Base-by-base conservation (phyloP, 2,888 invertebrate genomes). In the Tenthredo mesomela region DNA sequence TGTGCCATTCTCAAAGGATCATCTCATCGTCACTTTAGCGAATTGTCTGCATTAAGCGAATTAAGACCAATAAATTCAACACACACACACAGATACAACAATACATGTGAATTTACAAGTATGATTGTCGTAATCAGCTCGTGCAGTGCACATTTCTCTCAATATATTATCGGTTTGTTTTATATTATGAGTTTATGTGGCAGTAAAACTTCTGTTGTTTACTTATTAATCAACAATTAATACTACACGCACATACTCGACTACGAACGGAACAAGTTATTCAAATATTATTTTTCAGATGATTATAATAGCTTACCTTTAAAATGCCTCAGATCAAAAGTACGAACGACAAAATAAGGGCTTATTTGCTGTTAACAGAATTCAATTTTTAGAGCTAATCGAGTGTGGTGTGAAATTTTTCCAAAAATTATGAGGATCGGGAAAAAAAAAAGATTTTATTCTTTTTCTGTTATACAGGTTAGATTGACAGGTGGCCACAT, bases 401-500 rank as follows among this genome's bases (percentile, higher is more conserved):
- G 2, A 43, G 43, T 10, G 12, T 43, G 43, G 0, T 12, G 43
- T 15, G 0, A 15, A 47, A 47, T 47, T 47, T 47, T 47, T 47
- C 0, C 3, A 15, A 15, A 47, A 12, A 12, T 47, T 15, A 12
- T 47, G 3, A 47, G 15, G 15, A 47, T 15, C 15, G 15, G 40
- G 9, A 40, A 50, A 77, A 18, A 77, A 18, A 77, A 50, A 73
- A 43, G 12, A 25, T 43, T 40, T 6, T 40, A 7, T 29, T 80
- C 61, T 61, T 15, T 67, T 80, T 80, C 0, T 67, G 67, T 50
- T 67, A 9, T 29, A 67, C 87, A 92, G 92, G 89, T 91, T 91
- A 89, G 91, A 88, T 91, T 89, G 89, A 85, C 90, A 87, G 89
- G 88, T 75, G 91, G 92, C 85, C 91, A 91, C 88, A 91, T 91